phyloP scores from a whole-genome alignment of 2,888 invertebrate species.

The Plusia festucae region DNA sequence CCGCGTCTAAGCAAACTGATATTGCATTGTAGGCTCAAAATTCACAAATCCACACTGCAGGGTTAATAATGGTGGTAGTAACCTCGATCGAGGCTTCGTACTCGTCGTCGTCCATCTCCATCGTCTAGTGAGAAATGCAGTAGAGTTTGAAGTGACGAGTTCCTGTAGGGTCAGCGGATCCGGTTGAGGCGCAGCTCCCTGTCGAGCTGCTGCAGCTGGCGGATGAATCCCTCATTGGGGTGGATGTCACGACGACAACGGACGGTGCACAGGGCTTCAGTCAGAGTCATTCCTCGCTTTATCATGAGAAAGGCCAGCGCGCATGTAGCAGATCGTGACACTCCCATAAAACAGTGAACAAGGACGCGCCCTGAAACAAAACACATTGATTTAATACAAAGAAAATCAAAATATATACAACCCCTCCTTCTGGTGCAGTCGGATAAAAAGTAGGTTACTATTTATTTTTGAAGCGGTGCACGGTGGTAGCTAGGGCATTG shows the following conservation, averaged over 20 bases:
- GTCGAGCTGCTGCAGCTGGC: constrained; percentile 92
- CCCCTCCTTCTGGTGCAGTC: no score
- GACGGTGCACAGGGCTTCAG: constrained; percentile 92
- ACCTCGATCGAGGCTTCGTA: constrained; percentile 80
- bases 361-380: constrained; percentile 91
- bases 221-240: constrained; percentile 95
- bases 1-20: neutral
- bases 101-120: constrained; percentile 68
- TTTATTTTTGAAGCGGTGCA: no score
- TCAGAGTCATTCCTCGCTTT: constrained; percentile 92
- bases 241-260: constrained; percentile 92
- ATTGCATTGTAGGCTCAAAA: constrained; percentile 1
- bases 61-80: constrained; percentile 65
- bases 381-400: neutral
- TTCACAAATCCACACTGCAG: neutral
- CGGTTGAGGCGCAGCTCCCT: constrained; percentile 89
- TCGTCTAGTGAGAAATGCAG: constrained; percentile 69
- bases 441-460: no score
- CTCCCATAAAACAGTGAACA: constrained; percentile 95
- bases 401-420: no score
- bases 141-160: constrained; percentile 69
- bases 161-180: constrained; percentile 80
- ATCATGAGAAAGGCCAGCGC: constrained; percentile 95
- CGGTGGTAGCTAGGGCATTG: no score
- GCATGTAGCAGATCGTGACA: constrained; percentile 95